Evolutionary conservation across 2,113 vertebrate genomes (phyloP).

Genomic region (Toxotes jaculatrix): DNA sequence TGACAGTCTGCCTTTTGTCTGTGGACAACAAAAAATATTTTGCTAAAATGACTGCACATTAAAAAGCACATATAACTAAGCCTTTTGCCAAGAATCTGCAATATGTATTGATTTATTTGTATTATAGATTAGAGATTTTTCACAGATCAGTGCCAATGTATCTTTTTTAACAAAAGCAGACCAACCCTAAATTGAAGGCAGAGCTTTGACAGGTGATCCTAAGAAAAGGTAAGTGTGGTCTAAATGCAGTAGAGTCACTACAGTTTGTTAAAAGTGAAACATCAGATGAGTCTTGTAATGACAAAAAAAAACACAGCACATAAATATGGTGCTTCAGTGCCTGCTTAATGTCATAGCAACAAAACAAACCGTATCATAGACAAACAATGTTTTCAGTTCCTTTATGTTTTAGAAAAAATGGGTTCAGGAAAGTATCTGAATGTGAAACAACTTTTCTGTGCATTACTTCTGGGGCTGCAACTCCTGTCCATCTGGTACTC

Average conservation of each 20-base stretch:
- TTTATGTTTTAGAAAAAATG: constrained; percentile 9
- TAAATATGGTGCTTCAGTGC: constrained; percentile 60
- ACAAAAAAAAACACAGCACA: constrained; percentile 31
- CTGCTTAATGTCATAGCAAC: constrained; percentile 55
- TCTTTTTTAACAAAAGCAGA: constrained; percentile 33
- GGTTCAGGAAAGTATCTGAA: constrained; percentile 33
- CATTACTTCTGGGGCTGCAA: constrained; percentile 5
- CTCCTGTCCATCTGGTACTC: constrained; percentile 43
- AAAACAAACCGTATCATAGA: not conserved
- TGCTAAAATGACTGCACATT: constrained; percentile 73
- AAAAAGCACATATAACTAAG: constrained; percentile 81
- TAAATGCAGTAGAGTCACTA: constrained; percentile 24
- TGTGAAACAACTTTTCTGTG: constrained; percentile 36
- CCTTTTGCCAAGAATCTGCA: constrained; percentile 78
- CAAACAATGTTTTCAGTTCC: not conserved
- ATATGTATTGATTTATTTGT: constrained; percentile 61
- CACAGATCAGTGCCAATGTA: constrained; percentile 59
- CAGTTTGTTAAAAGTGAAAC: not conserved
- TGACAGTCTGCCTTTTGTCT: constrained; percentile 62
- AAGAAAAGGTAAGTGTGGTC: not conserved
- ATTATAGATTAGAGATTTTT: constrained; percentile 50
- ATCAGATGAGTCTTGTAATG: not conserved
- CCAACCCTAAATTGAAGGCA: not conserved
- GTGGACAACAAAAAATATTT: constrained; percentile 56
- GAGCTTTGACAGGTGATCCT: not conserved